Evolutionary conservation across 2,888 invertebrate genomes (phyloP), one percentile per base, ranked within the genome.

Genomic region (Beris morrisii): DNA sequence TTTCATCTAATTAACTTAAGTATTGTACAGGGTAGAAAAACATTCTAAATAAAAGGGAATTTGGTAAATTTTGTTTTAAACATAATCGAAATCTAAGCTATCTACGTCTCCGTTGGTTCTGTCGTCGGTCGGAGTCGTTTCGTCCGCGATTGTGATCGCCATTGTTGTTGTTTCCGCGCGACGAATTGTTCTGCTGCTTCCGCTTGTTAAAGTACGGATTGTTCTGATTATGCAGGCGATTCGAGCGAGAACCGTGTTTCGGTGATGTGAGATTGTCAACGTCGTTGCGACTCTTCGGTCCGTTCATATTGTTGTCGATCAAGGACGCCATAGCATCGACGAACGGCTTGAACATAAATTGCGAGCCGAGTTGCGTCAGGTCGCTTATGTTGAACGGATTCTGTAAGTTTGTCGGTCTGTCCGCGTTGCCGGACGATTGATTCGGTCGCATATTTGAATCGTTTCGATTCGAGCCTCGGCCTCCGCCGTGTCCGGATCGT

Each of bases 381-480:
- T 61, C 61, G 15, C 13, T 61, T 5, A 52, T 7, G 6, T 61
- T 61, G 22, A 61, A 38, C 4, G n/a, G 59, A 32, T 59, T 32
- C n/a, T n/a, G 11, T 5, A 6, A n/a, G 11, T 52, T 30, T 12
- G 13, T 50, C 4, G 12, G 38, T 13, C 7, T 12, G 6, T 31
- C 15, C 13, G 13, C 15, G 6, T 12, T 9, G 50, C 30, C 31
- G n/a, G 38, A 32, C 7, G 50, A 28, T 4, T 11, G 30, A 11
- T 11, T 7, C 12, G 61, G 61, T 22, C 38, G 61, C 61, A 61
- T 61, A 22, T n/a, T 32, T 9, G 50, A 30, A 61, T 61, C 61
- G 11, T 28, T 28, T 2, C 61, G 52, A 50, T 50, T n/a, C 4
- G 38, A 15, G n/a, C 44, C 9, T 7, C 9, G 5, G 0, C 58